phyloP scores from a whole-genome alignment of 2,888 invertebrate species.

The Oscheius sp. region DNA sequence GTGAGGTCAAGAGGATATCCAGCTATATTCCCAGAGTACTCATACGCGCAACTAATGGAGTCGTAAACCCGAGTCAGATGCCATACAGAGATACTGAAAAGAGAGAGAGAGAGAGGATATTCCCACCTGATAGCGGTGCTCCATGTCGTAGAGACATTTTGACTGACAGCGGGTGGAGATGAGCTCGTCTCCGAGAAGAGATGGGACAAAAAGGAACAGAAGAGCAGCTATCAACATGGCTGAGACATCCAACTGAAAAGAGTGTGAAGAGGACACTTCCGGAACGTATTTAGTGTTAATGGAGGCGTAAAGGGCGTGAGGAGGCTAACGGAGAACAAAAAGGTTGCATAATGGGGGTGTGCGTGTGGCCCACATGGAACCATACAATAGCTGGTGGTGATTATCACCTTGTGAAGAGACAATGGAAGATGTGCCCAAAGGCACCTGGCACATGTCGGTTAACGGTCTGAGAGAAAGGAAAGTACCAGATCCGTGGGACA shows the following conservation, averaged over 20 bases:
- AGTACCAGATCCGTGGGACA: neutral
- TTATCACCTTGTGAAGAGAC: conserved; percentile 33
- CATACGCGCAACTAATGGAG: conserved; percentile 35
- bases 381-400: conserved; percentile 28
- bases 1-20: conserved; percentile 19
- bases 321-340: conserved; percentile 34
- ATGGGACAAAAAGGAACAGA: conserved; percentile 14
- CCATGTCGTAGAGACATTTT: conserved; percentile 66
- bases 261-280: conserved; percentile 23
- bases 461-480: neutral
- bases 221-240: conserved; percentile 3
- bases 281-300: conserved; percentile 19
- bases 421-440: conserved; percentile 8
- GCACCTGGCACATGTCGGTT: conserved; percentile 22
- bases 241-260: neutral
- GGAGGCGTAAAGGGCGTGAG: conserved; percentile 12
- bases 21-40: conserved; percentile 33
- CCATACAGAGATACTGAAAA: neutral
- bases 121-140: conserved; percentile 60
- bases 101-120: conserved; percentile 1
- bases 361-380: conserved; percentile 29
- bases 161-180: conserved; percentile 67
- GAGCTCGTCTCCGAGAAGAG: conserved; percentile 51
- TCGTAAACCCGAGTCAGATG: conserved; percentile 21
- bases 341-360: conserved; percentile 35